Evolutionary conservation across 2,797 vertebrate species (phyloP).

Genomic region (Pteropus rufus): DNA sequence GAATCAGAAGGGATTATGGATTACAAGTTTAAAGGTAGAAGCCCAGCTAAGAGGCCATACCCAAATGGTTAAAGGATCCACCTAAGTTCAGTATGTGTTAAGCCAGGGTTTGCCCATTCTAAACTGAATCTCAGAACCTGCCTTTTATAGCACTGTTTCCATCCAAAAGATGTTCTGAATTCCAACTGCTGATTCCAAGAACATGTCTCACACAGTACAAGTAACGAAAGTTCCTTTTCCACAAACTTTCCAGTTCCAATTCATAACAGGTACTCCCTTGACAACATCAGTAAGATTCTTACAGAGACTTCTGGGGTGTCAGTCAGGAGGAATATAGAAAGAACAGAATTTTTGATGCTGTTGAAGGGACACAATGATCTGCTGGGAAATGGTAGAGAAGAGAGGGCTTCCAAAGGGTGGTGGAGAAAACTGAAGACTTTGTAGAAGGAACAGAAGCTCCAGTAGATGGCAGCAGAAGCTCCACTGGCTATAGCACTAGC

Average conservation of each 20-base stretch:
- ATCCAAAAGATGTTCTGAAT: constrained; percentile 10
- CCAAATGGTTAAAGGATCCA: background rate
- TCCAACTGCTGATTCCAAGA: background rate
- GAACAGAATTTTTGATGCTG: background rate
- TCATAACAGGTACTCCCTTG: background rate
- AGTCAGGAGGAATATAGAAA: background rate
- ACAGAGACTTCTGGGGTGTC: background rate
- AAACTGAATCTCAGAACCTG: constrained; percentile 20
- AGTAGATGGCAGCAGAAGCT: constrained; percentile 54
- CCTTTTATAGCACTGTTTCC: background rate
- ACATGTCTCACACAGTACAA: background rate
- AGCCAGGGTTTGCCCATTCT: constrained; percentile 1
- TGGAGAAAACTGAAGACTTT: background rate
- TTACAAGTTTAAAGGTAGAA: constrained; percentile 45
- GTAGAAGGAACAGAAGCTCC: constrained; percentile 21
- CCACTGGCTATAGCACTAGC: background rate
- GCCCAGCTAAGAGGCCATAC: background rate
- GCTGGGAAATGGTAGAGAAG: background rate
- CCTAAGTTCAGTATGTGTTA: background rate
- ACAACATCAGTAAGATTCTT: background rate
- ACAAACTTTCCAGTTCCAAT: background rate
- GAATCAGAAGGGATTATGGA: constrained; percentile 13
- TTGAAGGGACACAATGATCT: background rate
- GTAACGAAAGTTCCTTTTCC: background rate
- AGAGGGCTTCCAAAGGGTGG: background rate